Evolutionary conservation across 2,797 vertebrate genomes (phyloP).

Genomic region (Mastacembelus armatus): DNA sequence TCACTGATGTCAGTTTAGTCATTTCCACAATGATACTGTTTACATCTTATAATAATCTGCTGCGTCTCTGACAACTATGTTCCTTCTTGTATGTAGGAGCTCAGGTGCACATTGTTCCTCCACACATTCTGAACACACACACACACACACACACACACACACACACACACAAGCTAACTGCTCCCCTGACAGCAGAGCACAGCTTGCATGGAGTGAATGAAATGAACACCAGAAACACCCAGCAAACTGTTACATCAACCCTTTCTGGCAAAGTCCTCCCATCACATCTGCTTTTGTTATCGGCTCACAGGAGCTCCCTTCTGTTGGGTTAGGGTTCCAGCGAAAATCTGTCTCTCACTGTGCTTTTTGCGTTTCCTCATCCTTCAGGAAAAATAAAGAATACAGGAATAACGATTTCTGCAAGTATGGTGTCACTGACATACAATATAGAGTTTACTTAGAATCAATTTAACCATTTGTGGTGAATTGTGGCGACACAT

Average conservation of each 20-base stretch:
- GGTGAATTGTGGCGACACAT: neutral
- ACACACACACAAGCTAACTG: conserved; percentile 40
- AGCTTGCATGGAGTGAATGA: conserved; percentile 75
- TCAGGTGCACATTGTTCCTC: conserved; percentile 67
- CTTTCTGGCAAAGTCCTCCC: conserved; percentile 74
- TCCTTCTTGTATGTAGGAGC: conserved; percentile 61
- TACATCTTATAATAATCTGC: conserved; percentile 68
- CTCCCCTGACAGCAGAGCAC: conserved; percentile 75
- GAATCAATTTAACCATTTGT: conserved; percentile 5
- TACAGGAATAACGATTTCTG: neutral
- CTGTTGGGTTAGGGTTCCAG: conserved; percentile 46
- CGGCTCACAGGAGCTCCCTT: conserved; percentile 62
- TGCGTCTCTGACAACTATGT: conserved; percentile 72
- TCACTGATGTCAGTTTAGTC: neutral
- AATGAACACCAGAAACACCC: conserved; percentile 79
- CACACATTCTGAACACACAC: conserved; percentile 44
- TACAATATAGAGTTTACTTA: neutral
- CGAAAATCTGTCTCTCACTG: conserved; percentile 39
- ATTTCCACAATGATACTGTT: conserved; percentile 27
- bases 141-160: conserved; percentile 19
- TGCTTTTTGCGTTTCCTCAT: conserved; percentile 19
- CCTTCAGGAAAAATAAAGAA: neutral
- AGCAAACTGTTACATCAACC: conserved; percentile 80
- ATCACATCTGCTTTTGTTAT: conserved; percentile 82
- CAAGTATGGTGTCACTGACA: neutral